Percentiles rank a stretch among this genome's conserved stretches.
Evolutionary conservation across 2,888 invertebrate genomes (phyloP).

Genomic region (Entomobrya proxima): DNA sequence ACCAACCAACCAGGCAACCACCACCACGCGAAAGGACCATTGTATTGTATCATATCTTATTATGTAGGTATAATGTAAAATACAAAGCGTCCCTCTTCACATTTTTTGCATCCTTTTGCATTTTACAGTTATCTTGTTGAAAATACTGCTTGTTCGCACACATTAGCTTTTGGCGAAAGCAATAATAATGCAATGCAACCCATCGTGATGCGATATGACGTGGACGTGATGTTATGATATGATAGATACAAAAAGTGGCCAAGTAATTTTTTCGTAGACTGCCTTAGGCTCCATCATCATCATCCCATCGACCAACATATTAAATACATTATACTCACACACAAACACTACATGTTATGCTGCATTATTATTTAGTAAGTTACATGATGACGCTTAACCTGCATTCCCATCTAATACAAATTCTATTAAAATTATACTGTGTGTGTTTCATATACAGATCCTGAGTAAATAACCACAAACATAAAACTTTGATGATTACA

Average conservation of each 20-base stretch:
- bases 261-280: constrained; percentile 60
- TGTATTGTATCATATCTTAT: background rate
- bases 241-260: constrained; percentile 67
- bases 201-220: constrained; percentile 70
- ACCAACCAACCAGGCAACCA: constrained; percentile 16
- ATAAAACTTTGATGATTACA: too few species aligned
- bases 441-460: background rate
- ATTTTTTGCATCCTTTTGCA: constrained; percentile 59
- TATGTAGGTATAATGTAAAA: constrained; percentile 7
- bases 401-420: background rate
- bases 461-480: constrained; percentile 17
- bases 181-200: constrained; percentile 67
- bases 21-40: background rate
- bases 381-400: background rate
- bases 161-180: constrained; percentile 67
- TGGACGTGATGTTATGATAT: constrained; percentile 69
- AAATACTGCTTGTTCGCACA: constrained; percentile 61
- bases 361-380: background rate
- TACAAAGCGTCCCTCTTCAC: constrained; percentile 47
- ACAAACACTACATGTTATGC: constrained; percentile 1
- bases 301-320: background rate
- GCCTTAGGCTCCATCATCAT: constrained; percentile 59
- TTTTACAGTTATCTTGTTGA: constrained; percentile 70
- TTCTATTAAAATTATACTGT: background rate
- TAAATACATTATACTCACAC: constrained; percentile 49